phyloP scores from a whole-genome alignment of 2,113 vertebrate genomes.

The Phalacrocorax carbo region DNA sequence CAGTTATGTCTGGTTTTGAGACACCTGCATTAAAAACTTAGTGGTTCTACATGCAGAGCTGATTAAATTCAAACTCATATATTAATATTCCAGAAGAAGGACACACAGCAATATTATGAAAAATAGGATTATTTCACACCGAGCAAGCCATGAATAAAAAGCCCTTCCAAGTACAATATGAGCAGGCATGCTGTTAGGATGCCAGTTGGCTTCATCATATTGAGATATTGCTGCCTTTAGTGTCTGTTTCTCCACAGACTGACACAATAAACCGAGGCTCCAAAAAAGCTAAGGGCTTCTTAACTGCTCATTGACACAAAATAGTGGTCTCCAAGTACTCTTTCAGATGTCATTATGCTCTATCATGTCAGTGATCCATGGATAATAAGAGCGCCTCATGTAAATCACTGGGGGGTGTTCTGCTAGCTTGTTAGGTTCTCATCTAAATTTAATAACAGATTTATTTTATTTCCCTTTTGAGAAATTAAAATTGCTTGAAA shows the following conservation, averaged over 20 bases:
- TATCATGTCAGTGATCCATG: constrained; percentile 48
- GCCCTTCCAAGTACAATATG: constrained; percentile 20
- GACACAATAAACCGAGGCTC: constrained; percentile 39
- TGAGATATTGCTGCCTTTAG: constrained; percentile 51
- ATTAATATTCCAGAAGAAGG: constrained; percentile 6
- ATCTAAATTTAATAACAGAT: constrained; percentile 54
- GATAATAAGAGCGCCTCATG: constrained; percentile 19
- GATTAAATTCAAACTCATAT: background rate
- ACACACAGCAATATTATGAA: background rate
- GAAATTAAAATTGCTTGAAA: constrained; percentile 40
- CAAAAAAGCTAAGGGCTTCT: constrained; percentile 56
- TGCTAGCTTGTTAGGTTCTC: constrained; percentile 40
- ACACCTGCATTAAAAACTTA: background rate
- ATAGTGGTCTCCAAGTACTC: constrained; percentile 55
- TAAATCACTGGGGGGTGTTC: constrained; percentile 44
- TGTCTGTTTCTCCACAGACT: constrained; percentile 53
- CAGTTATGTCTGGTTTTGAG: background rate
- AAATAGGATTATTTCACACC: constrained; percentile 38
- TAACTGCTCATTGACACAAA: constrained; percentile 59
- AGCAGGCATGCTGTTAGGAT: constrained; percentile 36
- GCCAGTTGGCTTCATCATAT: constrained; percentile 53
- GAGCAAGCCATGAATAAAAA: constrained; percentile 38
- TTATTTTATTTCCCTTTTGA: constrained; percentile 41
- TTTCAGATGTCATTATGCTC: constrained; percentile 42
- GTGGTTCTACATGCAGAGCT: background rate